phyloP scores from a whole-genome alignment of 2,113 vertebrate genomes.

The Ciconia maguari region DNA sequence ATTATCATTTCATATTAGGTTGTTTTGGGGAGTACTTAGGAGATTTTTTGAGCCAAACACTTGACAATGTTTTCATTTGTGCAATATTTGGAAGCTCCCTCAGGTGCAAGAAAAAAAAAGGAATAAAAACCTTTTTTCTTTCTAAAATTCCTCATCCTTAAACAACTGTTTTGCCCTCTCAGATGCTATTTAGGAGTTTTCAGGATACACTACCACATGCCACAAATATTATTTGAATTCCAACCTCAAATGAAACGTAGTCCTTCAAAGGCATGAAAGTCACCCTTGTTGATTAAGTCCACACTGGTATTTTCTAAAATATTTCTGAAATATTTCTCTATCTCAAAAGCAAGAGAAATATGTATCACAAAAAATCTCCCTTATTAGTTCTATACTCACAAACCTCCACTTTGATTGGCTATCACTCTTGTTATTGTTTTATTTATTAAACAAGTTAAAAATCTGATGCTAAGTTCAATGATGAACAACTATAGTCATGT shows the following conservation, averaged over 20 bases:
- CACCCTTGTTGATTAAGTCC: background rate
- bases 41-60: background rate
- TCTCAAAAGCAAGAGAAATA: background rate
- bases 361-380: background rate
- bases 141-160: background rate
- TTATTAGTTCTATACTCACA: background rate
- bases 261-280: constrained; percentile 16
- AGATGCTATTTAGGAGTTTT: constrained; percentile 10
- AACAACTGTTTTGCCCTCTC: background rate
- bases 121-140: background rate
- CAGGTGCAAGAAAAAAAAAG: background rate
- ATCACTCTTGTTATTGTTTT: background rate
- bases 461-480: background rate
- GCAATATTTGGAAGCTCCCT: background rate
- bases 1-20: background rate
- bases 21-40: background rate
- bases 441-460: background rate
- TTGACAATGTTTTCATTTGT: background rate
- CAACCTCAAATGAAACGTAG: constrained; percentile 10
- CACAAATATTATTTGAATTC: constrained; percentile 46
- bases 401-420: background rate
- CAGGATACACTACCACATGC: constrained; percentile 1
- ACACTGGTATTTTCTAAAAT: constrained; percentile 16
- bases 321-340: background rate
- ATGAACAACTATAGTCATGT: background rate